Evolutionary conservation across 2,888 invertebrate genomes (phyloP).

Genomic region (Barypeithes pellucidus): DNA sequence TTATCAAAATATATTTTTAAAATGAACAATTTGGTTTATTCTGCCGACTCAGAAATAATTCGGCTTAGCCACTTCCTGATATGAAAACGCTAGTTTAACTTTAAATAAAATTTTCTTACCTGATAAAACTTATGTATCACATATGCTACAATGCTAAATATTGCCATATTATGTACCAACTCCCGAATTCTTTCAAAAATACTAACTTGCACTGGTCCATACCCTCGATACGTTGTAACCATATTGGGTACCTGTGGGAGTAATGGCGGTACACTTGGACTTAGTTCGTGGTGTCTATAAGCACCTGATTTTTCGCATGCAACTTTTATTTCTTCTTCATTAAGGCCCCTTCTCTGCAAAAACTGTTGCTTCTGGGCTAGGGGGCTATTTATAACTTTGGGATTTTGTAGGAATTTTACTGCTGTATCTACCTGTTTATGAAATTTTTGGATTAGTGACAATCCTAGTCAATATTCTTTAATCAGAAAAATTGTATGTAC

Average conservation of each 20-base stretch:
- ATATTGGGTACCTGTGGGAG: constrained; percentile 37
- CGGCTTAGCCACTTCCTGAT: too few relatives aligned
- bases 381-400: constrained; percentile 85
- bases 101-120: constrained; percentile 71
- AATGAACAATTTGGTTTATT: too few relatives aligned
- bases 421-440: constrained; percentile 83
- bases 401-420: constrained; percentile 88
- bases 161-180: constrained; percentile 79
- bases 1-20: too few relatives aligned
- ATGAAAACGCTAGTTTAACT: too few relatives aligned
- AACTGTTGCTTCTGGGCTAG: constrained; percentile 86
- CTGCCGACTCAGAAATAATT: too few relatives aligned
- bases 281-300: constrained; percentile 63
- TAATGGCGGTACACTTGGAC: constrained; percentile 61
- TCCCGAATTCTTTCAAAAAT: constrained; percentile 77
- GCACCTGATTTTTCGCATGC: constrained; percentile 81
- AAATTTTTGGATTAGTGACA: neutral
- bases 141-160: constrained; percentile 86
- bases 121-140: constrained; percentile 87
- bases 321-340: constrained; percentile 81
- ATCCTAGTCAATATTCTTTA: too few relatives aligned
- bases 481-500: too few relatives aligned
- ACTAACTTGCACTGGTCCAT: constrained; percentile 66
- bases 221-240: constrained; percentile 43
- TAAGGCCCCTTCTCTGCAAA: constrained; percentile 83